These are phyloP conservation scores for Mastigias papua DNA, from an alignment of 30 jellyfish, hydroid and myxozoan species.

Conservation along the genomic window DNA sequence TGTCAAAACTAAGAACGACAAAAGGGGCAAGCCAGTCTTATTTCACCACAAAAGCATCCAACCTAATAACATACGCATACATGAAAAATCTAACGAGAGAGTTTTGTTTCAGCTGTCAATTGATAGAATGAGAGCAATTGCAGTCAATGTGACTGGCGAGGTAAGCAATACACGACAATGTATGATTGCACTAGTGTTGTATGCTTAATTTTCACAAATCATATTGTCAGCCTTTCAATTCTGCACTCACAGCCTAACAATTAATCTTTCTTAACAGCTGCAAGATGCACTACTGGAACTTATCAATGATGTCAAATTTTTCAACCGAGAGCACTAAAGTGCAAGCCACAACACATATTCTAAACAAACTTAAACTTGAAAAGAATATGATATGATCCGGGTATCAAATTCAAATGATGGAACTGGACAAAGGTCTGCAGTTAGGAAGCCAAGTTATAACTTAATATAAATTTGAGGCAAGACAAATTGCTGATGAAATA, in stretches of 20 bases:
- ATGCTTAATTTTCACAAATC: too few species aligned
- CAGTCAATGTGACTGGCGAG: conserved; percentile 82
- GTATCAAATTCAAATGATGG: not conserved
- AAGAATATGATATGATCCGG: not conserved
- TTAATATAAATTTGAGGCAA: too few species aligned
- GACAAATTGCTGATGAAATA: too few species aligned
- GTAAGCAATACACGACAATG: conserved; percentile 24
- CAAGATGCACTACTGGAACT: conserved; percentile 81
- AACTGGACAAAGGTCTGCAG: too few species aligned
- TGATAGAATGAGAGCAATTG: conserved; percentile 69
- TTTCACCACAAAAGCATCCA: too few species aligned
- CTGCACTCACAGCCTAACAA: not conserved
- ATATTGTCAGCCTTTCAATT: too few species aligned
- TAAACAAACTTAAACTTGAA: not conserved
- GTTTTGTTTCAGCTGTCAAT: conserved; percentile 54
- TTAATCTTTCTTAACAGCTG: conserved; percentile 42
- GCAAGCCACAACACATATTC: not conserved
- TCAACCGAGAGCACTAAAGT: conserved; percentile 63
- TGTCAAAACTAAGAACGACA: too few species aligned
- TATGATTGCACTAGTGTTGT: not conserved
- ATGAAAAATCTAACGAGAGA: too few species aligned
- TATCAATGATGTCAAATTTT: conserved; percentile 67
- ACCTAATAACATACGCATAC: too few species aligned
- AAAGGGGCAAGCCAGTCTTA: too few species aligned
- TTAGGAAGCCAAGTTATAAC: too few species aligned